These are phyloP conservation scores for Labrus mixtus DNA, from an alignment of 2,113 vertebrate genomes.

Conservation along the genomic window DNA sequence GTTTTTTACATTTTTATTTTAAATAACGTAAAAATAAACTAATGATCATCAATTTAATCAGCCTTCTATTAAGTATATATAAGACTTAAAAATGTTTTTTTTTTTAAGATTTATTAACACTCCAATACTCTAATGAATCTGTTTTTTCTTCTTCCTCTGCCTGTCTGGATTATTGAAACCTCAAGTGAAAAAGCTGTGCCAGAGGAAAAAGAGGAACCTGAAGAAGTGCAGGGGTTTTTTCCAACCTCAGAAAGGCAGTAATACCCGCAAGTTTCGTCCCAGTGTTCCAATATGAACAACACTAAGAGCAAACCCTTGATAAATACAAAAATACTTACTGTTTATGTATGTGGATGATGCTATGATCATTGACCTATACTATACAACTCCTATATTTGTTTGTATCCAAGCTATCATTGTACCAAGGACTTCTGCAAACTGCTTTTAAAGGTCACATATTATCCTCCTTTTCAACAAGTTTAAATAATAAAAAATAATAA, in stretches of 20 bases:
- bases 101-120: no score
- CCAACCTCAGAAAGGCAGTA: background rate
- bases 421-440: background rate
- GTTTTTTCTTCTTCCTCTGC: background rate
- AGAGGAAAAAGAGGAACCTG: background rate
- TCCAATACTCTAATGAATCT: background rate
- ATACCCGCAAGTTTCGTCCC: background rate
- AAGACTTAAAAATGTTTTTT: no score
- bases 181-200: background rate
- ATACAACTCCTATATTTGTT: no score
- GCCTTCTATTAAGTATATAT: no score
- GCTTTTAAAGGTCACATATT: background rate
- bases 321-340: background rate
- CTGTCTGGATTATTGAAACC: constrained; percentile 3
- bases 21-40: background rate
- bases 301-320: background rate
- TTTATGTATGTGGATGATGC: background rate
- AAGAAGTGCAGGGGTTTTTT: constrained; percentile 5
- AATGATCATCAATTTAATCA: no score
- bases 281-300: constrained; percentile 48
- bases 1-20: background rate
- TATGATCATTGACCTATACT: no score
- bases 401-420: no score
- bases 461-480: no score
- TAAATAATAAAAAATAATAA: no score